Base-by-base conservation (phyloP, 2,888 invertebrate species). In the Scaptomyza tumidula region DNA sequence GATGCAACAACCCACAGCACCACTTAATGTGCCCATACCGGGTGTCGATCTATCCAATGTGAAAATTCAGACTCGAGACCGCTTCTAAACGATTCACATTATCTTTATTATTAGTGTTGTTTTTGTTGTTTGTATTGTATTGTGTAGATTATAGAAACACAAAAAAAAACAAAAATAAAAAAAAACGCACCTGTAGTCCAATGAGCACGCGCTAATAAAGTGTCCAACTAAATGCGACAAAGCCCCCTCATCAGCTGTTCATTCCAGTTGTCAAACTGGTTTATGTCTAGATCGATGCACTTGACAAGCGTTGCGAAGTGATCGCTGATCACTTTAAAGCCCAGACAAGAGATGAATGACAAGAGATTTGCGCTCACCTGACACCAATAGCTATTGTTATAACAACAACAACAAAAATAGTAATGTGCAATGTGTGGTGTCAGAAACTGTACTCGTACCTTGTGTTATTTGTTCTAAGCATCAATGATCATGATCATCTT, bases 1-100 rank as follows among this genome's bases (percentile, higher is more conserved):
- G 10, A 10, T 41, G 41, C 41, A 29, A 29, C 27, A 56, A 61
- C 14, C 16, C 43, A 14, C 19, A 5, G 16, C 54, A 14, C 11
- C 50, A 31, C 16, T 24, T 27, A 58, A 9, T 39, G 46, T 73
- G 16, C 74, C 78, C 16, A 78, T 87, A 65, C 53, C 75, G 0
- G 78, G 88, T 29, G 70, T 75, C 0, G 82, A 90, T 78, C 67
- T 88, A 10, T 80, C 85, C n/a, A 86, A 86, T 79, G 74, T 75
- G 7, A 88, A 78, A 60, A 43, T 73, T 16, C 72, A 70, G 24
- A 27, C 19, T 16, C 44, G 63, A 16, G 70, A 65, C 11, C 82
- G 71, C 7, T 85, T 41, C 57, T 85, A 79, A 56, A 9, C 16
- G 39, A 53, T 11, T 7, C 24, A 9, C 31, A 33, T n/a, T 33